Conservation (phyloP, 2,113 vertebrate genomes). For the human (Homo sapiens) region GRCh38 chr4:98878001-98878500, state of each 20-base stretch:
- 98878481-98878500: too few relatives aligned
- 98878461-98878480: too few relatives aligned
- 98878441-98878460: too few relatives aligned
- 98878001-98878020: neutral
- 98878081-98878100: neutral
- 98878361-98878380: too few relatives aligned
- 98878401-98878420: too few relatives aligned
- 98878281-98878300: slow-evolving; percentile 22
- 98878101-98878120: neutral
- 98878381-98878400: too few relatives aligned
- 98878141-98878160: neutral
- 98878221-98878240: neutral
- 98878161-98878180: neutral
- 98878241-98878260: neutral
- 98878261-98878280: slow-evolving; percentile 30
- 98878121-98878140: neutral
- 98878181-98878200: neutral
- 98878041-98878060: slow-evolving; percentile 23
- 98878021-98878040: neutral
- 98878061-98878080: neutral
- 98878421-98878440: too few relatives aligned
- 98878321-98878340: slow-evolving; percentile 64
- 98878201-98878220: neutral
- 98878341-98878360: slow-evolving; percentile 44
- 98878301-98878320: neutral